These are phyloP conservation scores for Aptenodytes forsteri DNA, from an alignment of 2,113 vertebrate species.

Conservation along the genomic window DNA sequence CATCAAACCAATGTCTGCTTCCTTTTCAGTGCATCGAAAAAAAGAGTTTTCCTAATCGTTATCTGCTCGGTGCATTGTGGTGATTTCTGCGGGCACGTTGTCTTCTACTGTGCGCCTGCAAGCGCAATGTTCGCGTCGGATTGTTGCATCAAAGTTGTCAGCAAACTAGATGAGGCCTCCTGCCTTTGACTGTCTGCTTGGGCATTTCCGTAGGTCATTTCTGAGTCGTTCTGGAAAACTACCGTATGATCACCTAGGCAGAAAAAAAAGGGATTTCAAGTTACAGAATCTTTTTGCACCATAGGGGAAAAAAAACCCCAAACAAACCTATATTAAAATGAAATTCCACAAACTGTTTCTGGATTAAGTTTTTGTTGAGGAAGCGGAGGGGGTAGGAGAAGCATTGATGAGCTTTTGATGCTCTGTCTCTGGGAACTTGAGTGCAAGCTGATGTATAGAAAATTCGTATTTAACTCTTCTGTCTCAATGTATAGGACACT, in stretches of 20 bases:
- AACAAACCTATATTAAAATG: not conserved
- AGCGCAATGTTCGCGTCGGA: accelerated
- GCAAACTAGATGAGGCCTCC: not conserved
- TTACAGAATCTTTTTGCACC: not conserved
- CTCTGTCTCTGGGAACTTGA: not conserved
- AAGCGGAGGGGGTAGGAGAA: not conserved
- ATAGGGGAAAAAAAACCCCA: too few species aligned
- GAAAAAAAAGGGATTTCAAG: not conserved
- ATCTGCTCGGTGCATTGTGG: accelerated
- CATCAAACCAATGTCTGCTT: not conserved
- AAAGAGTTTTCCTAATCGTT: not conserved
- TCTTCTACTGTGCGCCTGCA: not conserved
- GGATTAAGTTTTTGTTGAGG: not conserved
- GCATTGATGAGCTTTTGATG: not conserved
- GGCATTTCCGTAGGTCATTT: not conserved
- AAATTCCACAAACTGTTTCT: not conserved
- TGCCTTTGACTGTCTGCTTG: not conserved
- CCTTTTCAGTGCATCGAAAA: not conserved
- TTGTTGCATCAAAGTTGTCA: not conserved
- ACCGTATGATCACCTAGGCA: not conserved
- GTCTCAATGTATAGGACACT: accelerated
- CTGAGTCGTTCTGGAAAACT: not conserved
- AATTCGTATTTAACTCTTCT: not conserved
- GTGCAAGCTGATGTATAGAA: not conserved
- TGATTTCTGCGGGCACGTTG: not conserved